Base-by-base conservation (phyloP, 2,113 vertebrate genomes). In the Fregata magnificens region DNA sequence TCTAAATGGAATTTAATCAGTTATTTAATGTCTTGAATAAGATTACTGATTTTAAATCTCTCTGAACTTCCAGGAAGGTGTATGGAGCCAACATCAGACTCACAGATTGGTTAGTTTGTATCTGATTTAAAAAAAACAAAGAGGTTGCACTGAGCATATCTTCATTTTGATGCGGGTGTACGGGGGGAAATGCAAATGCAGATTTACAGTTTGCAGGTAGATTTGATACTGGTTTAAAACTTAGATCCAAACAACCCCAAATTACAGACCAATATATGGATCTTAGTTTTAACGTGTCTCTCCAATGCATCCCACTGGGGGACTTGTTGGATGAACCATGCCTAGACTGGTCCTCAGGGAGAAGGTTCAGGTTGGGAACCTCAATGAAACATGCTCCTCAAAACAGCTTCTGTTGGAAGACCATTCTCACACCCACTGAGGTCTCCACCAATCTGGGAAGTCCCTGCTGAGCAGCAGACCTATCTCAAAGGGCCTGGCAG, bases 21-120 rank as follows among this genome's bases (percentile, higher is more conserved):
- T 87, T 94, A 65, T 87, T 82, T 93, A 70, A 86, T 56, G 56
- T 32, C 58, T 91, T 82, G 52, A 72, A 86, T 73, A 93, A 96
- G 59, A 88, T 79, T 14, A 11, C 76, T 49, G 74, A 52, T 95
- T 80, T 95, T 92, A 83, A 86, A 80, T 63, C 16, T 78, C 50
- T 81, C 49, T 90, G 38, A 63, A 65, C 52, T 86, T 66, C 59
- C 53, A 49, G 73, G 20, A 76, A 88, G 31, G n/a, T 67, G 16
- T 28, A 29, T 29, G 65, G 29, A 86, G 36, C 36, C 25, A 38
- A 79, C 61, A 40, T 70, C 16, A 66, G 49, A 21, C 26, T 78
- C 4, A 14, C 36, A 47, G 61, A 82, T 24, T 84, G 15, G 12
- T 76, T 88, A 59, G 47, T 52, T 78, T 87, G 14, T 29, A 52